phyloP scores from a whole-genome alignment of 53 echinoderm and acorn worm genomes.

The Holothuria leucospilota region DNA sequence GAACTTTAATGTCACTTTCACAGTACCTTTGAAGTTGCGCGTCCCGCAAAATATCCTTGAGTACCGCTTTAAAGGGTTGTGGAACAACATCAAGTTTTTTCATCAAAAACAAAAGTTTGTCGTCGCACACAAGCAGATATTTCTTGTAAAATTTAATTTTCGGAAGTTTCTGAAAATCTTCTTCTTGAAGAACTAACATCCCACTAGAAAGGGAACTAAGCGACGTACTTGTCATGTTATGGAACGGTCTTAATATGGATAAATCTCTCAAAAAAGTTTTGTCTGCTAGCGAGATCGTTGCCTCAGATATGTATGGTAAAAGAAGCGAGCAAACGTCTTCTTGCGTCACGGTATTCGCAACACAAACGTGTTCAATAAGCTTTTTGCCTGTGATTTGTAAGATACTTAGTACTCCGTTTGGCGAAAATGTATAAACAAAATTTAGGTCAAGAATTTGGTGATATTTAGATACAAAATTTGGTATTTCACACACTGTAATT shows the following conservation, averaged over 20 bases:
- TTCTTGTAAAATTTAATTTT: not conserved
- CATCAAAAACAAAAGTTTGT: not conserved
- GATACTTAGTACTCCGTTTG: not conserved
- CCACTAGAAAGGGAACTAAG: too few species aligned
- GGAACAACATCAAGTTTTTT: constrained; percentile 6
- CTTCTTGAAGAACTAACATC: too few species aligned
- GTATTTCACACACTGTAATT: not conserved
- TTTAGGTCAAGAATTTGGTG: not conserved
- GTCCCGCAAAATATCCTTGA: too few species aligned
- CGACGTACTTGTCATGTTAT: too few species aligned
- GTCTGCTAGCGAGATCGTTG: not conserved
- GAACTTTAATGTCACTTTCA: not conserved
- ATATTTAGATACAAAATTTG: not conserved
- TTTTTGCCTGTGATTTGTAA: not conserved
- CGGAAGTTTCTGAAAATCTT: not conserved
- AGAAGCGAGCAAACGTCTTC: not conserved
- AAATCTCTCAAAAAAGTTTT: too few species aligned
- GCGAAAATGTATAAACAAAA: constrained; percentile 2
- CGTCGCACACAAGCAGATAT: not conserved
- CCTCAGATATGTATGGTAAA: not conserved
- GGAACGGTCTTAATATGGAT: too few species aligned
- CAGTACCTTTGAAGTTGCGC: not conserved
- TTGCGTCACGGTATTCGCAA: not conserved
- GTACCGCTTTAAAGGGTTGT: not conserved
- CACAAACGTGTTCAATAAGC: not conserved